Conservation (phyloP, 92 coral and sea anemone genomes). For the Phenganax subtilis region DNA sequence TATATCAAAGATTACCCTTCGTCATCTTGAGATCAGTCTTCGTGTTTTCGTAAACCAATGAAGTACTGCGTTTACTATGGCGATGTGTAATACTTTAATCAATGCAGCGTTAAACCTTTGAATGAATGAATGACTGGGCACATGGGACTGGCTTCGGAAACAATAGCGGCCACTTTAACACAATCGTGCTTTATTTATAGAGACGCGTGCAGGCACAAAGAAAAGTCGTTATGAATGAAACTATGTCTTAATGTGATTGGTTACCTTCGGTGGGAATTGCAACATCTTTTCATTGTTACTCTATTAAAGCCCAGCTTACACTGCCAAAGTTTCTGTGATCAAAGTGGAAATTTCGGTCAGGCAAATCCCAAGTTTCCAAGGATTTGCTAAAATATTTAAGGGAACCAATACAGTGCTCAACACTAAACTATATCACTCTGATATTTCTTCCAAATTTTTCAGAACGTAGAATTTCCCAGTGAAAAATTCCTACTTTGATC, state of each 20-base stretch:
- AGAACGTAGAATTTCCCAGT: too few relatives aligned
- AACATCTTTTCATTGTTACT: not conserved
- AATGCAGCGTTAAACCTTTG: conserved; percentile 1
- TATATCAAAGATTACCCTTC: not conserved
- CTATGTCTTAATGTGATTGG: not conserved
- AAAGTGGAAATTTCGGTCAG: too few relatives aligned
- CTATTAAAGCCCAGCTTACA: too few relatives aligned
- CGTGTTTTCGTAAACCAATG: not conserved
- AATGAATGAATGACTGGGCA: not conserved
- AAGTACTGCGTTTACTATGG: not conserved
- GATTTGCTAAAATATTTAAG: too few relatives aligned
- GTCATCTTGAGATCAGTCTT: not conserved
- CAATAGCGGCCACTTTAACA: conserved; percentile 1
- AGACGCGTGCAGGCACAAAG: conserved; percentile 8
- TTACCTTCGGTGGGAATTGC: not conserved
- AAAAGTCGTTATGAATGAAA: conserved; percentile 4
- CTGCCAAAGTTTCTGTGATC: too few relatives aligned
- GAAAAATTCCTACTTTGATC: too few relatives aligned
- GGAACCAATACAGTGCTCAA: too few relatives aligned
- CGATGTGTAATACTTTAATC: not conserved
- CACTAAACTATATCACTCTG: too few relatives aligned
- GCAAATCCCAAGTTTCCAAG: too few relatives aligned
- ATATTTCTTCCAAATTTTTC: too few relatives aligned
- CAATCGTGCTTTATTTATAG: conserved; percentile 10
- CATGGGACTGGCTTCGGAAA: conserved; percentile 2